A percentile compares a stretch with the other conserved stretches of the same genome.
These are phyloP conservation scores for Geotrypetes seraphini DNA, from an alignment of 2,797 vertebrate genomes.

Conservation along the genomic window DNA sequence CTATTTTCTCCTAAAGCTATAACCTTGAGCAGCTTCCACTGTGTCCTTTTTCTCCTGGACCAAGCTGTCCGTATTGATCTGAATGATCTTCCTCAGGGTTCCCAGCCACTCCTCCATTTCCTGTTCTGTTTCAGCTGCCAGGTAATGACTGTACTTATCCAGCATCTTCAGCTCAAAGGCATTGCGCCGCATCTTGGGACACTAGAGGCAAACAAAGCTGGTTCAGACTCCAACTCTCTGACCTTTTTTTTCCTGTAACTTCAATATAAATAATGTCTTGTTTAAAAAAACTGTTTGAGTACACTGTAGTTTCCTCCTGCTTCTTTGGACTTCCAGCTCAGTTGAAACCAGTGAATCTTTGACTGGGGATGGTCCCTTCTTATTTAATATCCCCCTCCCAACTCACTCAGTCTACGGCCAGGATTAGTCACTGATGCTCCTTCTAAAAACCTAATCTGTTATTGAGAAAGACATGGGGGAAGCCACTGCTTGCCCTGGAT, in stretches of 20 bases:
- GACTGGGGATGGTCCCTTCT: too few relatives aligned
- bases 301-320: background rate
- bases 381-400: background rate
- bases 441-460: too few relatives aligned
- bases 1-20: conserved; percentile 10
- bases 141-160: conserved; percentile 89
- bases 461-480: too few relatives aligned
- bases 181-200: conserved; percentile 84
- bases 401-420: too few relatives aligned
- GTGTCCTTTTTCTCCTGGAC: conserved; percentile 77
- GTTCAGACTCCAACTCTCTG: background rate
- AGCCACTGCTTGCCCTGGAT: too few relatives aligned
- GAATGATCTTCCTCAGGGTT: conserved; percentile 83
- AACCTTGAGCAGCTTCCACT: conserved; percentile 62
- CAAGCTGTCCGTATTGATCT: conserved; percentile 66
- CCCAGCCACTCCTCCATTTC: conserved; percentile 96
- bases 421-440: too few relatives aligned
- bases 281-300: conserved; percentile 7
- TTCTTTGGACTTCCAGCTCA: background rate
- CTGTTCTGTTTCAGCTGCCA: conserved; percentile 85
- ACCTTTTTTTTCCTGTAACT: background rate
- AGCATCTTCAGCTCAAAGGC: conserved; percentile 93
- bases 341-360: background rate
- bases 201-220: conserved; percentile 46
- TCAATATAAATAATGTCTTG: background rate